Percentiles rank a stretch among this genome's conserved stretches.
Evolutionary conservation across 2,888 invertebrate genomes (phyloP).

Genomic region (Liodrosophila aerea): DNA sequence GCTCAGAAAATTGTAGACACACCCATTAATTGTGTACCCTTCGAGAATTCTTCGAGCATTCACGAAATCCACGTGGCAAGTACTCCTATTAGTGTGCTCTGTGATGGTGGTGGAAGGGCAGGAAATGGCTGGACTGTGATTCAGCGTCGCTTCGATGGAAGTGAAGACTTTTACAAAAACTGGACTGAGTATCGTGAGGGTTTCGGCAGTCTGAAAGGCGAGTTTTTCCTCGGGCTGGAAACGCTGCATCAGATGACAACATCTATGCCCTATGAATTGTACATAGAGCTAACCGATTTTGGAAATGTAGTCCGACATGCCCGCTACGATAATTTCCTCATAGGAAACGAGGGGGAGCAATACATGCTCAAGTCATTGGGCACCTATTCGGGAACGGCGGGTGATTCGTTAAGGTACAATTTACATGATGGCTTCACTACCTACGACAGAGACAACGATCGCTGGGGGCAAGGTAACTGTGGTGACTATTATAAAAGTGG

Average conservation of each 20-base stretch:
- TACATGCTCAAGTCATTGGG: slow-evolving; percentile 37
- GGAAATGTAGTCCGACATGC: slow-evolving; percentile 13
- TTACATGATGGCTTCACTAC: slow-evolving; percentile 36
- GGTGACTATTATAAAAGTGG: slow-evolving; percentile 36
- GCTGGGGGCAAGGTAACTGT: slow-evolving; percentile 34
- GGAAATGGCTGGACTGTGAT: slow-evolving; percentile 39
- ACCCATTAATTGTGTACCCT: slow-evolving; percentile 1
- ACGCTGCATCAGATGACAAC: slow-evolving; percentile 32
- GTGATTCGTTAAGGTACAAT: slow-evolving; percentile 40
- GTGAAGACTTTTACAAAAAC: slow-evolving; percentile 29
- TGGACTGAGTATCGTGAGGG: slow-evolving; percentile 43
- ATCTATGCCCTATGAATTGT: slow-evolving; percentile 34
- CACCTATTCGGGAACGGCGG: slow-evolving; percentile 29
- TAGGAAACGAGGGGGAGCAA: slow-evolving; percentile 36
- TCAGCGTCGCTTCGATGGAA: slow-evolving; percentile 38
- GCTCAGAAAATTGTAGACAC: background rate
- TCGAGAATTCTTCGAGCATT: background rate
- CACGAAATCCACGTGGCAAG: slow-evolving; percentile 22
- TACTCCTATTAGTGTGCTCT: slow-evolving; percentile 23
- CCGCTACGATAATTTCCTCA: slow-evolving; percentile 28
- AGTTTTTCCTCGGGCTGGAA: slow-evolving; percentile 46
- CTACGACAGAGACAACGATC: slow-evolving; percentile 44
- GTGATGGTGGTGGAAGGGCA: slow-evolving; percentile 21
- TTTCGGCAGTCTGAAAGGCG: slow-evolving; percentile 32
- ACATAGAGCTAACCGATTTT: slow-evolving; percentile 27